Conservation (phyloP, 1,140 invertebrate genomes). For the Metaphire vulgaris region DNA sequence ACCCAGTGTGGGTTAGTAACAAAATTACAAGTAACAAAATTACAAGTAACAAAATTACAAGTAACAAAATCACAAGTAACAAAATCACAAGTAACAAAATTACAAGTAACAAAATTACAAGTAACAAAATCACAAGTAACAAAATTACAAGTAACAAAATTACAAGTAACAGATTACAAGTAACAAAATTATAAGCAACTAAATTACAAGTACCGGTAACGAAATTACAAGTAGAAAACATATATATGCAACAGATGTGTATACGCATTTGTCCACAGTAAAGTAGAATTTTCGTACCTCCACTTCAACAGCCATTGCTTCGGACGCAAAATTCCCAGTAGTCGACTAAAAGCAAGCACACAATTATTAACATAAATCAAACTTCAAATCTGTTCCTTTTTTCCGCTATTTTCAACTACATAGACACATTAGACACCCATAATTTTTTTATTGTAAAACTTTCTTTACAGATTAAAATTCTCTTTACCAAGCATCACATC, state of each 20-base stretch:
- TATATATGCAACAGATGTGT: too few relatives aligned
- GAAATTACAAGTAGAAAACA: too few relatives aligned
- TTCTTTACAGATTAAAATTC: not conserved
- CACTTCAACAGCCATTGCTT: conserved; percentile 70
- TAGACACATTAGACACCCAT: not conserved
- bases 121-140: not conserved
- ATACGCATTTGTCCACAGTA: too few relatives aligned
- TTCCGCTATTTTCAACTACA: not conserved
- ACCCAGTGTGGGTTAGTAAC: too few relatives aligned
- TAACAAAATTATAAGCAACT: too few relatives aligned
- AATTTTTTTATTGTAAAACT: not conserved
- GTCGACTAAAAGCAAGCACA: conserved; percentile 57
- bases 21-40: not conserved
- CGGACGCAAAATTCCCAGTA: conserved; percentile 78
- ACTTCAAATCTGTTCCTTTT: too few relatives aligned
- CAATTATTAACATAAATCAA: too few relatives aligned
- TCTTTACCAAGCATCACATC: not conserved
- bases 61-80: not conserved
- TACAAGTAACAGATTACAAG: too few relatives aligned
- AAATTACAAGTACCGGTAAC: too few relatives aligned
- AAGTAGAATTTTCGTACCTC: too few relatives aligned
- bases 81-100: conserved; percentile 16
- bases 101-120: not conserved
- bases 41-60: not conserved
- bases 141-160: too few relatives aligned